Conservation (phyloP, 2,888 invertebrate genomes). For the Timema cristinae region DNA sequence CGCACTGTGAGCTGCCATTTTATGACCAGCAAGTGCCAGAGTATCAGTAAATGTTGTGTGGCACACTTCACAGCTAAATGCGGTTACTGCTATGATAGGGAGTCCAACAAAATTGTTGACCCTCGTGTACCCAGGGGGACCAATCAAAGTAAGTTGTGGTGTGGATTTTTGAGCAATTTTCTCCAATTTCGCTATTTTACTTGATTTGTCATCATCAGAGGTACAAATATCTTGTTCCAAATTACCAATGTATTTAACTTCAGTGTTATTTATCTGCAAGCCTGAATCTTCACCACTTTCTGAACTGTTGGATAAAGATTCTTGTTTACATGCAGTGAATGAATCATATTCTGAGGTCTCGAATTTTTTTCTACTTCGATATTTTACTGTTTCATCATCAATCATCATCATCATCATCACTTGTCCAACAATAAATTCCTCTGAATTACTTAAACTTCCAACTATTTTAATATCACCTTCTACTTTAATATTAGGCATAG, state of each 20-base stretch:
- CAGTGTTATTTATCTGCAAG: background rate
- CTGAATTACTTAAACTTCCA: too few relatives aligned
- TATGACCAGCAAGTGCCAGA: slow-evolving; percentile 6
- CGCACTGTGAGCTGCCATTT: background rate
- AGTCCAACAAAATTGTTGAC: too few relatives aligned
- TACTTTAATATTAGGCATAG: background rate
- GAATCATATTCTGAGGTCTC: too few relatives aligned
- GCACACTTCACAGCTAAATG: background rate
- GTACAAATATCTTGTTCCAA: background rate
- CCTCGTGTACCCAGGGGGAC: too few relatives aligned
- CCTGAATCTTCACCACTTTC: too few relatives aligned
- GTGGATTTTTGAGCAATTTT: background rate
- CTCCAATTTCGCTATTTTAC: background rate
- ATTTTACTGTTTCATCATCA: too few relatives aligned
- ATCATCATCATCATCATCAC: background rate
- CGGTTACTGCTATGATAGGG: too few relatives aligned
- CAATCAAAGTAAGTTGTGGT: background rate
- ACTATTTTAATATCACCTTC: background rate
- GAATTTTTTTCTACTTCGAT: too few relatives aligned
- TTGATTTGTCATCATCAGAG: background rate
- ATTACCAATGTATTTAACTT: background rate
- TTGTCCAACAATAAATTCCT: background rate
- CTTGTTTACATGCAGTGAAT: too few relatives aligned
- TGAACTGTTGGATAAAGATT: too few relatives aligned
- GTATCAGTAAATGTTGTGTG: background rate